Percentiles rank a stretch among this genome's conserved stretches.
phyloP scores from a whole-genome alignment of 1,140 invertebrate species.

The Drosophila serrata region DNA sequence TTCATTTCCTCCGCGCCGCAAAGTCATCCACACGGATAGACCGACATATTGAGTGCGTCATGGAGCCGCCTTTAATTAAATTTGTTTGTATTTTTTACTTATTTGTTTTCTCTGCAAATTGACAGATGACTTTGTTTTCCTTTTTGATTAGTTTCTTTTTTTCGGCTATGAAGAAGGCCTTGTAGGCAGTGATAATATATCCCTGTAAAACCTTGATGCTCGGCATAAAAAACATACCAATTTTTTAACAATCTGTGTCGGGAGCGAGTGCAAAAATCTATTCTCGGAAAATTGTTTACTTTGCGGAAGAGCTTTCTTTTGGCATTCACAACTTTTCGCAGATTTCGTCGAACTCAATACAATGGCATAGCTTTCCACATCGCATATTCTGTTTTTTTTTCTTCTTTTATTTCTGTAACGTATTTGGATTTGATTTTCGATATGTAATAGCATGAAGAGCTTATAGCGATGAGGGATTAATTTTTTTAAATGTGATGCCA shows the following conservation, averaged over 20 bases:
- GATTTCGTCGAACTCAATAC: conserved; percentile 3
- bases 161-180: not conserved
- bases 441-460: conserved; percentile 6
- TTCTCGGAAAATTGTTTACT: conserved; percentile 15
- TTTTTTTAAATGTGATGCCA: not conserved
- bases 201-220: conserved; percentile 1
- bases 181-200: not conserved
- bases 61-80: conserved; percentile 41
- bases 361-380: not conserved
- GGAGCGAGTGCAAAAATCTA: not conserved
- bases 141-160: conserved; percentile 36
- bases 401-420: not conserved
- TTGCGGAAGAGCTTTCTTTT: conserved; percentile 19
- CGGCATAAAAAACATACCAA: not conserved
- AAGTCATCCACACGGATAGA: conserved; percentile 14
- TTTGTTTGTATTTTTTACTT: conserved; percentile 26
- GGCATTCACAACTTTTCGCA: conserved; percentile 5
- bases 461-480: conserved; percentile 2
- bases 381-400: conserved; percentile 5
- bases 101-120: conserved; percentile 30
- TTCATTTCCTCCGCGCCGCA: conserved; percentile 4
- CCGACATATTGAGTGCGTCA: conserved; percentile 34
- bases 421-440: not conserved
- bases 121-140: conserved; percentile 46
- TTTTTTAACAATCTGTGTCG: not conserved